Evolutionary conservation across 1,140 invertebrate genomes (phyloP).

Genomic region (Caerostris extrusa): DNA sequence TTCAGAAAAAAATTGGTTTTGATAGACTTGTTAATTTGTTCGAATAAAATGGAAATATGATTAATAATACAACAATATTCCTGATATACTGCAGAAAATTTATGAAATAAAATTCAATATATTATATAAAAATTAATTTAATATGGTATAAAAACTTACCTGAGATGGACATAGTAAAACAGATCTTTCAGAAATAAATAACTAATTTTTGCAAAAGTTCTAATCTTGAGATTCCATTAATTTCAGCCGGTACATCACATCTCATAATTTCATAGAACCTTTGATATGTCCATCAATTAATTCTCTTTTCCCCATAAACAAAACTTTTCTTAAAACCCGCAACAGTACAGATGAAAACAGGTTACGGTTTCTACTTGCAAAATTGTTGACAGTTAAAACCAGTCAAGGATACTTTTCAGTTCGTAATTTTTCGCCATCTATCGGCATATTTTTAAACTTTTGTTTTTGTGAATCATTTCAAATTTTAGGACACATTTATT

Average conservation of each 20-base stretch:
- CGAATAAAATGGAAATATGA: not conserved
- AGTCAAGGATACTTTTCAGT: slow-evolving; percentile 11
- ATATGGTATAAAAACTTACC: not conserved
- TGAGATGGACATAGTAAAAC: slow-evolving; percentile 18
- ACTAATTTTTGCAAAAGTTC: not conserved
- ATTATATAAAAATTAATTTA: not conserved
- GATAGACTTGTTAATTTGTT: not conserved
- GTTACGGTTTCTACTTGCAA: not conserved
- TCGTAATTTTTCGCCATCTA: slow-evolving; percentile 24
- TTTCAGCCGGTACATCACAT: not conserved
- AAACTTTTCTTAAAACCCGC: not conserved
- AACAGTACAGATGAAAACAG: not conserved
- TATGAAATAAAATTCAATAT: not conserved
- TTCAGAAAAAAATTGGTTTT: not conserved
- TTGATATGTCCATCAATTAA: not conserved
- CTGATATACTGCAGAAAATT: not conserved
- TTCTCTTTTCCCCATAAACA: not conserved
- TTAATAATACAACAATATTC: not conserved
- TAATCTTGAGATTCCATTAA: not conserved
- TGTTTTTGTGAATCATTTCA: too few species aligned
- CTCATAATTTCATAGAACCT: not conserved
- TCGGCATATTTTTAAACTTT: not conserved
- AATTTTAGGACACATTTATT: too few species aligned
- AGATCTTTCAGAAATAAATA: not conserved
- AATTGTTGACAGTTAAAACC: slow-evolving; percentile 31